phyloP scores from a whole-genome alignment of 2,888 invertebrate species.

The Xestia c-nigrum region DNA sequence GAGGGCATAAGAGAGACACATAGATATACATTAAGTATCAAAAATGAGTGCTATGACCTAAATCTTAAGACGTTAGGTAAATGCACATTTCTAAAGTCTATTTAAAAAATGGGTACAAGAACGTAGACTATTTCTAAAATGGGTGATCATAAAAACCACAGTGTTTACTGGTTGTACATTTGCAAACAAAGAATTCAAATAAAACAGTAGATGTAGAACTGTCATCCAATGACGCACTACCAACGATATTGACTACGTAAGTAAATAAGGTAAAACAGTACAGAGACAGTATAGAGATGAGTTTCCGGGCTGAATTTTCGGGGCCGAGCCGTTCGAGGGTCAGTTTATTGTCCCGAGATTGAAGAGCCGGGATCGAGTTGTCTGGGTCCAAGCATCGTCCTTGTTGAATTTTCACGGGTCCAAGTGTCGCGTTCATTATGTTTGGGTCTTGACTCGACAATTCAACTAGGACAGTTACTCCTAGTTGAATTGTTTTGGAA shows the following conservation, averaged over 20 bases:
- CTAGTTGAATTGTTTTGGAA: too few relatives aligned
- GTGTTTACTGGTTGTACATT: neutral
- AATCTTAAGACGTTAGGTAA: neutral
- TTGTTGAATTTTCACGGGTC: neutral
- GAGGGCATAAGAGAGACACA: neutral
- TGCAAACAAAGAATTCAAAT: neutral
- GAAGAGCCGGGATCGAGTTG: neutral
- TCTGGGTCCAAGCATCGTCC: neutral
- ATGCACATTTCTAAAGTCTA: neutral
- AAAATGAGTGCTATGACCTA: too few relatives aligned
- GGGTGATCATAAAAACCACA: neutral
- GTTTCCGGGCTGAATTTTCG: neutral
- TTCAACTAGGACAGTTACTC: too few relatives aligned
- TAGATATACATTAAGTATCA: too few relatives aligned
- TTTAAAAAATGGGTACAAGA: neutral
- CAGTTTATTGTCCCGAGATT: neutral
- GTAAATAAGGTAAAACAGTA: neutral
- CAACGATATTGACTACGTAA: neutral
- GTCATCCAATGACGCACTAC: conserved; percentile 4
- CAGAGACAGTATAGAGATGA: neutral
- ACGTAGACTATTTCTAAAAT: neutral
- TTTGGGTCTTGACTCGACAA: too few relatives aligned
- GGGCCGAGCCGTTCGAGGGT: neutral
- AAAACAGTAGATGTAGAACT: neutral
- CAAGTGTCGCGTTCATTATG: too few relatives aligned